Base-by-base conservation (phyloP, 2,113 vertebrate genomes). In the Pipra filicauda region DNA sequence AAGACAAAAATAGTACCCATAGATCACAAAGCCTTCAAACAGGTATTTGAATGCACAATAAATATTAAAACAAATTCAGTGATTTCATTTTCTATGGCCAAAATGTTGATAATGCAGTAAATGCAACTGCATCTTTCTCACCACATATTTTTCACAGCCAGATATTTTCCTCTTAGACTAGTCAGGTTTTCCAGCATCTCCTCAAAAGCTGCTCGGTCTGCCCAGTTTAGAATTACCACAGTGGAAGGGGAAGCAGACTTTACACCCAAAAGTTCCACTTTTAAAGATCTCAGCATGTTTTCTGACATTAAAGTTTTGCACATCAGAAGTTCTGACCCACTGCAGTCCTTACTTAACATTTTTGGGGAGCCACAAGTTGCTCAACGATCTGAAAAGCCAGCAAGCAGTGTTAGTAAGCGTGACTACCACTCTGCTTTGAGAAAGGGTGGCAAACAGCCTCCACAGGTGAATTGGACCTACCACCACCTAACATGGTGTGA, bases 1-100 rank as follows among this genome's bases (percentile, higher is more conserved):
- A 83, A 87, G 65, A 88, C 44, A 92, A 92, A 94, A 94, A 93
- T 55, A 96, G 78, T 33, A 84, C 21, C 52, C 61, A 57, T 11
- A 89, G 85, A 91, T 89, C 82, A 81, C 67, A 81, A 74, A 70
- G 52, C 43, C 88, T 90, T 91, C 59, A 0, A 1, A 92, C 44
- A 70, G 61, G n/a, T 75, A 88, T 95, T 43, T 87, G 27, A 93
- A 84, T 11, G 15, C 41, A 83, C 28, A 81, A 78, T 51, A 91
- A 82, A 85, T 72, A 77, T 49, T 73, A 88, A 66, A 30, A 81
- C 11, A 69, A 90, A 88, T 54, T 24, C 83, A 75, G 69, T 49
- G 19, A 43, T 72, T 78, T 59, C 57, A 65, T 52, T 85, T 75
- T 57, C 51, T 27, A 3, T 2, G 7, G 49, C n/a, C 83, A 75